Base-by-base conservation (phyloP, 2,888 invertebrate species). In the Seira ritae region DNA sequence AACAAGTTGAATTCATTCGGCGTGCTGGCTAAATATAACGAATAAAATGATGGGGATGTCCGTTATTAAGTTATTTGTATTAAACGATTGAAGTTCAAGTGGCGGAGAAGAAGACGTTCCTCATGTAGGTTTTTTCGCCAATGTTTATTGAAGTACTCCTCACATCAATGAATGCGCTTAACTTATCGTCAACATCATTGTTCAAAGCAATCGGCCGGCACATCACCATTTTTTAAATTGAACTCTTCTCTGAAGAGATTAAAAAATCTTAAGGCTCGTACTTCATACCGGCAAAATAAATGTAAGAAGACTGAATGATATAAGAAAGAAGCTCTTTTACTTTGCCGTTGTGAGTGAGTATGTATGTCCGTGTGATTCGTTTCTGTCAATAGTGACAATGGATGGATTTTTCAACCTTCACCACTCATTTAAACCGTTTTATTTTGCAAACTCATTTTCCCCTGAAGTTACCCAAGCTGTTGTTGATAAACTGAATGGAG, bases 51-150 rank as follows among this genome's bases (percentile, higher is more conserved):
- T 50, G 17, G 50, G 15, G 12, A 50, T 50, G 50, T 15, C 50
- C 50, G 50, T 50, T 50, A 50, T 50, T 50, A 50, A 50, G 50
- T 50, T 50, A 50, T 50, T 50, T 50, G 50, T 50, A 50, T 50
- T 50, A 50, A 50, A 50, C 17, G 50, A 50, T 12, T 50, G 50
- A 50, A 50, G 50, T 50, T 50, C 50, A 50, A 50, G 50, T 50
- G 50, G 50, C 50, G 50, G 50, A 50, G 42, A 42, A 4, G 42
- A 42, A 8, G 50, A 50, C 17, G 50, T 15, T 31, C 31, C 31
- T 31, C 3, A 31, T 31, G 50, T n/a, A 50, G 2, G 2, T 8
- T 50, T 50, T 50, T 42, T 42, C 12, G 50, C 50, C 6, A 50
- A 50, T 50, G 50, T 50, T 50, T 50, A 50, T 50, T 42, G 42